Base-by-base conservation (phyloP, 2,888 invertebrate genomes). In the Apotomis turbidana region DNA sequence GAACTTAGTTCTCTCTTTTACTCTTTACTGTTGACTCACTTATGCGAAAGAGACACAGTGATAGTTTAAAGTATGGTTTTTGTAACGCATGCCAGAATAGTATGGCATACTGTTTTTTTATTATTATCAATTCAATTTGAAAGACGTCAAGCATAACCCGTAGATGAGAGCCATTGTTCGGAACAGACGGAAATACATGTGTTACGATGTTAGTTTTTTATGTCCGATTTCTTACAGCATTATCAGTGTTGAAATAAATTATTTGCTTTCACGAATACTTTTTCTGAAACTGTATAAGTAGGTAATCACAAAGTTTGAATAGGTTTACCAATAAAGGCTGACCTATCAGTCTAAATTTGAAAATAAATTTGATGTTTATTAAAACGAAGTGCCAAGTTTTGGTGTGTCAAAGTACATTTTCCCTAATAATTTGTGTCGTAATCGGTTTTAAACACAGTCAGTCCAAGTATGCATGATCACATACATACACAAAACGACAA, bases 41-140 rank as follows among this genome's bases (percentile, higher is more conserved):
- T 0, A 4, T 66, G 49, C 9, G 49, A 46, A 12, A 58, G 12
- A 38, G 36, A 0, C 46, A 66, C 55, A 57, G 57, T n/a, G 57
- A 66, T 57, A 3, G 54, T 52, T 9, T 49, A 9, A 13, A 38
- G 12, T 52, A 62, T 13, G 44, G 12, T 62, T 15, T 46, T 12
- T 49, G 49, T 49, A 49, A 49, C 10, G 49, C 49, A 49, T 8
- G 49, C 49, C 49, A 8, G n/a, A 15, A 5, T 13, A 54, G 52
- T 27, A n/a, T 55, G 44, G 46, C 44, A 55, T 46, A 60, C 57
- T 49, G 63, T n/a, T 71, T 71, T 64, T 57, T 51, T 60, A 36
- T 59, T 64, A 70, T 57, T 61, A 51, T 67, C 67, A 67, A 60
- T 66, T 70, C 64, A 70, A 71, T 71, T 67, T 71, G 71, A 27